A percentile compares a stretch with the other conserved stretches of the same genome.
These are phyloP conservation scores for Aspidiotus rigidus DNA, from an alignment of 2,888 invertebrate genomes.

Conservation along the genomic window DNA sequence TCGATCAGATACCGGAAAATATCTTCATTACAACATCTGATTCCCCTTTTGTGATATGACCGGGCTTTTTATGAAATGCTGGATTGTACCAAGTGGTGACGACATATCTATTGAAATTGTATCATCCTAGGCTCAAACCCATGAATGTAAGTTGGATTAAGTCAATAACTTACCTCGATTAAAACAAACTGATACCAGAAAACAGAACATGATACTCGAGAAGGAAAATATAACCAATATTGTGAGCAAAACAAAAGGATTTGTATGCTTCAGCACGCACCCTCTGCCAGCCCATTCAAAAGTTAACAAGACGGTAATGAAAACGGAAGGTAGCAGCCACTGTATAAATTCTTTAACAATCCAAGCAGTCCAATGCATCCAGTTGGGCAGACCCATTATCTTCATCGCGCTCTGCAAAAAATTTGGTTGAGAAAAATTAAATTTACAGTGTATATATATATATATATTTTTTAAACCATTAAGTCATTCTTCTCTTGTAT, in stretches of 20 bases:
- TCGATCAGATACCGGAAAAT: too few relatives aligned
- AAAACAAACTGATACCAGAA: constrained; percentile 70
- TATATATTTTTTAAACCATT: background rate
- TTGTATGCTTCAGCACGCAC: constrained; percentile 57
- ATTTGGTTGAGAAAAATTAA: background rate
- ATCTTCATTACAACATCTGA: too few relatives aligned
- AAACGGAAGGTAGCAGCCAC: constrained; percentile 52
- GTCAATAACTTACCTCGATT: constrained; percentile 56
- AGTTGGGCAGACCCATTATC: constrained; percentile 77
- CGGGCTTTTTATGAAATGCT: too few relatives aligned
- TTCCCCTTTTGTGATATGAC: too few relatives aligned
- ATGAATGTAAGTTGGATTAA: background rate
- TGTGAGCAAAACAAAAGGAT: constrained; percentile 57
- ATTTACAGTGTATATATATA: background rate
- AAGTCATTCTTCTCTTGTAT: background rate
- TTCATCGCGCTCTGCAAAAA: constrained; percentile 73
- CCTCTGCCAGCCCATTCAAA: constrained; percentile 34
- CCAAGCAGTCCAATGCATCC: constrained; percentile 81
- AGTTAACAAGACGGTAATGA: constrained; percentile 46
- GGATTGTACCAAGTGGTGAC: too few relatives aligned
- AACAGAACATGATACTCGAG: constrained; percentile 64
- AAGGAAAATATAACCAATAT: constrained; percentile 62
- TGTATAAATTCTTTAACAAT: constrained; percentile 66
- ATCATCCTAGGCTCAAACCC: too few relatives aligned
- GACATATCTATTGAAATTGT: too few relatives aligned